phyloP scores from a whole-genome alignment of 2,113 vertebrate genomes.

The Acrocephalus arundinaceus region DNA sequence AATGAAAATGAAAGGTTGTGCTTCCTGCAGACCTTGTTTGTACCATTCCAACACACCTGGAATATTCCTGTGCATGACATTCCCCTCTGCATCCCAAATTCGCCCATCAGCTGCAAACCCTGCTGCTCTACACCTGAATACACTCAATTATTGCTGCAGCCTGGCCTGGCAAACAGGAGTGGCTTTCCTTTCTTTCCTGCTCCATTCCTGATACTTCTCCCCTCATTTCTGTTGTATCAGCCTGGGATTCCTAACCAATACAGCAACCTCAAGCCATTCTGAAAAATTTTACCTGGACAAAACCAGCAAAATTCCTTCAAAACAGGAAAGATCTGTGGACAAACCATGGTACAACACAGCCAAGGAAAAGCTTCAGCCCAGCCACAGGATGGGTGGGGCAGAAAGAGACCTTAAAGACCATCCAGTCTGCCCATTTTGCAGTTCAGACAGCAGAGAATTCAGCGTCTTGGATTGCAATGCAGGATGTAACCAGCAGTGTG shows the following conservation, averaged over 20 bases:
- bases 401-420: not conserved
- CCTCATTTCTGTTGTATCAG: not conserved
- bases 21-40: not conserved
- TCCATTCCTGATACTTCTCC: not conserved
- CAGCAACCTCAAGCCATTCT: not conserved
- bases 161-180: not conserved
- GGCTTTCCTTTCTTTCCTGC: not conserved
- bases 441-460: not conserved
- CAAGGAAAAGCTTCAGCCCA: not conserved
- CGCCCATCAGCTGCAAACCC: not conserved
- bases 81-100: not conserved
- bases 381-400: not conserved
- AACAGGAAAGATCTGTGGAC: not conserved
- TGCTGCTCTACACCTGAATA: not conserved
- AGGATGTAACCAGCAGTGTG: no score
- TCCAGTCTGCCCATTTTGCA: not conserved
- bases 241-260: not conserved
- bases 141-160: not conserved
- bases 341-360: not conserved
- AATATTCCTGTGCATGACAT: accelerated
- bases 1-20: not conserved
- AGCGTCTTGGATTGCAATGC: no score
- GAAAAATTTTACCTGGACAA: not conserved
- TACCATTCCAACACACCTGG: accelerated
- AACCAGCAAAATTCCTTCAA: not conserved